Evolutionary conservation across 2,888 invertebrate species (phyloP).

Genomic region (Macrophya annulata): DNA sequence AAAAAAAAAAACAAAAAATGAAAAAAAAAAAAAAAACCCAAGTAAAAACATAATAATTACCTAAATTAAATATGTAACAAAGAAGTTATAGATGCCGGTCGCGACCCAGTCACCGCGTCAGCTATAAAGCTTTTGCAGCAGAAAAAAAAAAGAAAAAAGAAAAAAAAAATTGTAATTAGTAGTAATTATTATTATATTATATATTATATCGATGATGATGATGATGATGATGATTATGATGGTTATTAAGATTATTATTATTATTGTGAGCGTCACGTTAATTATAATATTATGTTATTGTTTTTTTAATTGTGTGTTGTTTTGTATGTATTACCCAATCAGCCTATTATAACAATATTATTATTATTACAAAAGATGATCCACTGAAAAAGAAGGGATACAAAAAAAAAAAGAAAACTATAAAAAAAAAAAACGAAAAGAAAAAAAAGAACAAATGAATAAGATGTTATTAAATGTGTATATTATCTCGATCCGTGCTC

Average conservation of each 20-base stretch:
- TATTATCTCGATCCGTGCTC: constrained; percentile 69
- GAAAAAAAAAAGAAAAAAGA: too few relatives aligned
- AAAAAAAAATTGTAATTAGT: constrained; percentile 76
- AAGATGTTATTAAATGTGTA: constrained; percentile 76
- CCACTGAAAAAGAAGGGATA: constrained; percentile 58
- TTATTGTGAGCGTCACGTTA: constrained; percentile 79
- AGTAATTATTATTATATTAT: constrained; percentile 72
- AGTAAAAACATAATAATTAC: neutral
- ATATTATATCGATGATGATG: constrained; percentile 67
- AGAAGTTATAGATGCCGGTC: neutral
- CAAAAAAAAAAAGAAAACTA: constrained; percentile 70
- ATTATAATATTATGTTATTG: constrained; percentile 77
- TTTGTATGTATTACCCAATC: constrained; percentile 79
- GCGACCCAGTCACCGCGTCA: constrained; percentile 3
- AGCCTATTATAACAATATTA: constrained; percentile 56
- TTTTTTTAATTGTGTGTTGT: constrained; percentile 81
- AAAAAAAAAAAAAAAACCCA: constrained; percentile 41
- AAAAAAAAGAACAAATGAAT: constrained; percentile 70
- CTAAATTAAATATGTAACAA: neutral
- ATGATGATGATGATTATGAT: constrained; percentile 78
- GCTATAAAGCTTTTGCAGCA: constrained; percentile 15
- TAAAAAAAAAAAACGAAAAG: constrained; percentile 65
- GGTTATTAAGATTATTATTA: constrained; percentile 75
- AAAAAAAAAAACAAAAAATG: constrained; percentile 26
- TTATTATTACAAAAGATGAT: constrained; percentile 50